Conservation (phyloP, 2,797 vertebrate species). For the Novumbra hubbsi region DNA sequence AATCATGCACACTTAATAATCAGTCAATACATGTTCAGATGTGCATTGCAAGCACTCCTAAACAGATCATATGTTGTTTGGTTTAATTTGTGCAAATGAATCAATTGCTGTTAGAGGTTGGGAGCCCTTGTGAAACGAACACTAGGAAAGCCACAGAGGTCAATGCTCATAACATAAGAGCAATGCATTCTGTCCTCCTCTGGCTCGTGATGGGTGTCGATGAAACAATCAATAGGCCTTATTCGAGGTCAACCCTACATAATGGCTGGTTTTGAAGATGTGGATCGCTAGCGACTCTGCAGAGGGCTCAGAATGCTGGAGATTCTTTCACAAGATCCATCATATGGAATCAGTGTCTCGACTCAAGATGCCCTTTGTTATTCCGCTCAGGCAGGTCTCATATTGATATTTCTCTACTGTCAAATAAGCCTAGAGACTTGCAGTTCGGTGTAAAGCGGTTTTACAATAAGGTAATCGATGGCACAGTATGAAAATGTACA, state of each 20-base stretch:
- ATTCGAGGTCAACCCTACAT: conserved; percentile 20
- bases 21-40: no score
- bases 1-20: neutral
- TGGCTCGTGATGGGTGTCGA: conserved; percentile 13
- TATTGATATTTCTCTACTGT: conserved; percentile 25
- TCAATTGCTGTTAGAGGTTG: neutral
- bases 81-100: neutral
- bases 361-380: conserved; percentile 4
- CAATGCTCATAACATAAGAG: conserved; percentile 2
- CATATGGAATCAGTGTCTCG: conserved; percentile 1
- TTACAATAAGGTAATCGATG: conserved; percentile 26
- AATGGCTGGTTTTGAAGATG: conserved; percentile 19
- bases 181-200: neutral
- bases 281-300: conserved; percentile 11
- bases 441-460: conserved; percentile 12
- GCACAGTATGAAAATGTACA: conserved; percentile 13
- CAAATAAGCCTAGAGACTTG: conserved; percentile 17
- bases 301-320: conserved; percentile 1
- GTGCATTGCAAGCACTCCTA: neutral
- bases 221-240: conserved; percentile 20
- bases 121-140: neutral
- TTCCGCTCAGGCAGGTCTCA: conserved; percentile 5
- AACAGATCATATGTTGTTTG: neutral
- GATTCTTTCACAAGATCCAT: conserved; percentile 11
- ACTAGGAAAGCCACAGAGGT: neutral